A percentile compares a stretch with the other conserved stretches of the same genome.
These are phyloP conservation scores for Pseudochirops corinnae DNA, from an alignment of 2,797 vertebrate genomes.

Conservation along the genomic window DNA sequence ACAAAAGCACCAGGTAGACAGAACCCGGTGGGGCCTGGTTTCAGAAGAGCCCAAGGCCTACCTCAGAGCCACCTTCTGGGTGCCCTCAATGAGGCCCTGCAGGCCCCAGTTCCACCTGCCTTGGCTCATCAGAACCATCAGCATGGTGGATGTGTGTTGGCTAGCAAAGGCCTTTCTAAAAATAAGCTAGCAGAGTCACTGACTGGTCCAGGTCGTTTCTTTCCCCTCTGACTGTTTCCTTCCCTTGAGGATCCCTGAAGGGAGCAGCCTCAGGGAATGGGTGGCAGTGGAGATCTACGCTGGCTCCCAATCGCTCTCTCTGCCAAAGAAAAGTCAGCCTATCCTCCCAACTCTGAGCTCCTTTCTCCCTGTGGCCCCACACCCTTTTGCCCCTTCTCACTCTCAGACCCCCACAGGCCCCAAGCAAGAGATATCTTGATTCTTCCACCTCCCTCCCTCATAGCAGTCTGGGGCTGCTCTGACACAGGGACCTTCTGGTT, in stretches of 20 bases:
- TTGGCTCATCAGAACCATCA: neutral
- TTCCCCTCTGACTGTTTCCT: neutral
- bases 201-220: rapidly evolving
- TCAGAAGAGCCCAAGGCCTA: neutral
- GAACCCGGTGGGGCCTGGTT: too few relatives aligned
- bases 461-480: neutral
- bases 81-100: neutral
- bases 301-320: neutral
- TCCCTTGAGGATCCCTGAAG: too few relatives aligned
- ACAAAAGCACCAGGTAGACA: slow-evolving; percentile 7
- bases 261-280: too few relatives aligned
- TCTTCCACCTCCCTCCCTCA: too few relatives aligned
- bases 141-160: neutral
- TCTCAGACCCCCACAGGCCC: neutral
- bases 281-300: neutral
- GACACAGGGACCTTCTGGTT: too few relatives aligned
- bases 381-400: neutral
- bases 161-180: neutral
- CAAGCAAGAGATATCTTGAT: neutral
- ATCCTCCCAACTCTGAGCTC: neutral
- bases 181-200: neutral
- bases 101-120: neutral
- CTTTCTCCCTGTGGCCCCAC: neutral
- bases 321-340: neutral
- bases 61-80: neutral